Base-by-base conservation (phyloP, 2,888 invertebrate genomes). In the Tethea ocularis region DNA sequence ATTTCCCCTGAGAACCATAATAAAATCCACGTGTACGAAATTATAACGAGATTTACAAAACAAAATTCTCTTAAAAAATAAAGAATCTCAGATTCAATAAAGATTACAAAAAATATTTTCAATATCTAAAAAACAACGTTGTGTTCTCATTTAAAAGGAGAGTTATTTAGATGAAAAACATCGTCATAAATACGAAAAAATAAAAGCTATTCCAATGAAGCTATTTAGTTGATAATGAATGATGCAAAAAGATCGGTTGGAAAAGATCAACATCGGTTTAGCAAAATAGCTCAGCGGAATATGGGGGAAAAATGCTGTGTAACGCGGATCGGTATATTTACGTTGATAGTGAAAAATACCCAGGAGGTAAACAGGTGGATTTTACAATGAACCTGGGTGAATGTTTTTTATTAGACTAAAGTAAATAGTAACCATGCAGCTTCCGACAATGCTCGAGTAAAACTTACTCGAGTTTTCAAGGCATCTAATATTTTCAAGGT, bases 151-250 rank as follows among this genome's bases (percentile, higher is more conserved):
- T 46, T 0, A 20, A 17, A 46, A 46, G 2, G 41, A 2, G 41
- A 46, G 20, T 46, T 17, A 46, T 20, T 46, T 46, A 46, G 10
- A 20, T 8, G 41, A 46, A 20, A 20, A 46, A 46, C 17, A 46
- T 46, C 20, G 33, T 36, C 20, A 36, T 54, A 22, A 54, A 54
- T 13, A 22, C 5, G 53, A 22, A 33, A 23, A 22, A 20, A 54
- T 26, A n/a, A 26, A 17, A 22, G 33, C 33, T 20, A 20, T 4
- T 6, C 20, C 20, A 33, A 54, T 20, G 33, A 54, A 22, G 53
- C 20, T 22, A 54, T 54, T 13, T 13, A 13, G 33, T 20, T 36
- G 53, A 54, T 54, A 33, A 54, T 22, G 33, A 33, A 54, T 22
- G 33, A 1, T 22, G 53, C 53, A 53, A 53, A 53, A 29, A 53